Evolutionary conservation across 1,140 invertebrate genomes (phyloP).

Genomic region (Amyelois transitella): DNA sequence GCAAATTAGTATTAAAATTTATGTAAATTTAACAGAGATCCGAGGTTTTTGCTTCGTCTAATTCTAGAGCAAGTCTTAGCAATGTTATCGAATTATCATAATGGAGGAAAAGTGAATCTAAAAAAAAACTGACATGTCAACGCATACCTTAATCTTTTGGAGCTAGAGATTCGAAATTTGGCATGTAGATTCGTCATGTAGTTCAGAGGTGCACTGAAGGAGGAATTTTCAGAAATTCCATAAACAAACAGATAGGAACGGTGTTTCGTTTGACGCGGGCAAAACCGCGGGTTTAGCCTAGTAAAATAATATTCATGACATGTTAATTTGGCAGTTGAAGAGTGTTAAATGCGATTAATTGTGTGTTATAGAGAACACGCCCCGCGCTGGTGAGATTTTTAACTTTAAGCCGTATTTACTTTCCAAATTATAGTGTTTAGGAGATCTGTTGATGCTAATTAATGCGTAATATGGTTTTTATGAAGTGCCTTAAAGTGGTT

Average conservation of each 20-base stretch:
- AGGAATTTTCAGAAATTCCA: too few species aligned
- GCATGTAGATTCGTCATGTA: too few species aligned
- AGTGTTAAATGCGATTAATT: constrained; percentile 59
- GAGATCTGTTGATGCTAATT: neutral
- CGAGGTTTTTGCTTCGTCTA: constrained; percentile 42
- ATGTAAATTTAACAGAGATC: constrained; percentile 54
- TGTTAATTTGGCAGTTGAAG: constrained; percentile 60
- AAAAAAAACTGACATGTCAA: too few species aligned
- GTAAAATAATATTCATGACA: constrained; percentile 64
- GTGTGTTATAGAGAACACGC: constrained; percentile 31
- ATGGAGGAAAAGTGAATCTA: constrained; percentile 56
- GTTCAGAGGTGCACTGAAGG: too few species aligned
- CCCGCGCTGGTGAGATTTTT: constrained; percentile 32
- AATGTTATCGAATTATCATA: constrained; percentile 41
- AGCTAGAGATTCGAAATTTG: too few species aligned
- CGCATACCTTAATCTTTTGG: too few species aligned
- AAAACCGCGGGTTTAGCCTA: neutral
- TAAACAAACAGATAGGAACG: too few species aligned
- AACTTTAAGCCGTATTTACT: constrained; percentile 36
- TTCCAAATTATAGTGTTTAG: constrained; percentile 22
- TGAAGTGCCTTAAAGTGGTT: too few species aligned
- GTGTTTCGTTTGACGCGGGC: neutral
- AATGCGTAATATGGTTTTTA: neutral
- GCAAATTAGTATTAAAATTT: constrained; percentile 47
- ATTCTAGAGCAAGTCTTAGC: constrained; percentile 46